These are phyloP conservation scores for Ctenochaetus hawaiiensis DNA, from an alignment of 2,797 vertebrate genomes.

Conservation along the genomic window DNA sequence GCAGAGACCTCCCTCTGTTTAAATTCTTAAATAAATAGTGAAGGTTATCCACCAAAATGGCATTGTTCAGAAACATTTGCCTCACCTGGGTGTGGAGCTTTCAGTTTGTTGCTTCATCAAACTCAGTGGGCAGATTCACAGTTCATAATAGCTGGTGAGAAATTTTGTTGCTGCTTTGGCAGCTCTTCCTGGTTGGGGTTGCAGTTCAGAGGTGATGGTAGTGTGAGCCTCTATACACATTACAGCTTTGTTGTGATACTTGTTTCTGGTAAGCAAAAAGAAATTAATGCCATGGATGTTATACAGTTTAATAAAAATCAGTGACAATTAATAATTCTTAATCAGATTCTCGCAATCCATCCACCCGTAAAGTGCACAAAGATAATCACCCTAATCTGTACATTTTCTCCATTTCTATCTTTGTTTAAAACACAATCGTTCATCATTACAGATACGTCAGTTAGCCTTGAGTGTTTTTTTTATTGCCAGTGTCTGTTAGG, in stretches of 20 bases:
- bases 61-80: neutral
- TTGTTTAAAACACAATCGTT: neutral
- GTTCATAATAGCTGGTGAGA: conserved; percentile 29
- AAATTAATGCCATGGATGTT: neutral
- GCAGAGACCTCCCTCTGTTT: neutral
- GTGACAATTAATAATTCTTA: neutral
- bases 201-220: conserved; percentile 39
- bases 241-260: conserved; percentile 17
- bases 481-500: conserved; percentile 1
- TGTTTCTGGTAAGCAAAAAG: neutral
- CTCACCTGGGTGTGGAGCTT: conserved; percentile 6
- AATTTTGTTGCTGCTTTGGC: conserved; percentile 14
- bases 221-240: conserved; percentile 24
- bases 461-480: neutral
- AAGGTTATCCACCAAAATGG: neutral
- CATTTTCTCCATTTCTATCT: neutral
- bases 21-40: neutral
- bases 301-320: neutral
- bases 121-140: conserved; percentile 18
- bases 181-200: conserved; percentile 5
- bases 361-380: neutral
- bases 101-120: neutral
- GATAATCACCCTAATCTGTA: neutral
- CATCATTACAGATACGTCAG: neutral
- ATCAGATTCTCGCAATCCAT: neutral